Evolutionary conservation across 2,888 invertebrate genomes (phyloP).

Genomic region (Ormyrus pomaceus): DNA sequence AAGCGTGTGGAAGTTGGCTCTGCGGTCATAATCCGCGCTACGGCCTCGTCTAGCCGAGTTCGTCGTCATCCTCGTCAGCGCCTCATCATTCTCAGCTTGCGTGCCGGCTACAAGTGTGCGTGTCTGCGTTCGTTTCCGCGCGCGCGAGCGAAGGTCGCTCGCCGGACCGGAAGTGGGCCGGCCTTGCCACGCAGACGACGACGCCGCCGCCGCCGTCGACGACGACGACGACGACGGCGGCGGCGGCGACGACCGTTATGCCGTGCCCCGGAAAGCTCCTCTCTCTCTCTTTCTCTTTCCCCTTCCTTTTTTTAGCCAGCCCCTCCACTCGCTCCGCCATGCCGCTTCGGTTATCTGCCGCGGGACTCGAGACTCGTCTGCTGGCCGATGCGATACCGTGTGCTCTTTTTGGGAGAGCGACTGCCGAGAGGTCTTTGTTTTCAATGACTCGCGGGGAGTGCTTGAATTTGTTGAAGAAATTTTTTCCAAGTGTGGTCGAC

Average conservation of each 20-base stretch:
- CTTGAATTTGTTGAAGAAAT: no score
- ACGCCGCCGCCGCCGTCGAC: no score
- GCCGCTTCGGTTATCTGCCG: no score
- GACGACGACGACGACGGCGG: background rate
- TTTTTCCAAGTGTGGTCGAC: no score
- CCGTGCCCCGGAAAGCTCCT: constrained; percentile 62
- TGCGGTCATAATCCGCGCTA: background rate
- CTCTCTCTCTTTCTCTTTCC: background rate
- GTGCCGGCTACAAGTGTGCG: constrained; percentile 60
- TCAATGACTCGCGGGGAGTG: no score
- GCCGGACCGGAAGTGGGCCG: constrained; percentile 73
- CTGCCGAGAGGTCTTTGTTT: no score
- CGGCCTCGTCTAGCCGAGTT: background rate
- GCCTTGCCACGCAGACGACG: constrained; percentile 64
- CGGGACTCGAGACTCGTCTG: no score
- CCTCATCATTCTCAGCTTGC: constrained; percentile 46
- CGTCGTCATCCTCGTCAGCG: constrained; percentile 24
- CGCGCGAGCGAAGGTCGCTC: constrained; percentile 56
- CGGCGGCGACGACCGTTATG: constrained; percentile 67
- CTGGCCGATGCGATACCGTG: no score
- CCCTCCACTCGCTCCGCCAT: no score
- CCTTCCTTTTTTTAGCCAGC: no score
- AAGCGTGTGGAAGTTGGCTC: background rate
- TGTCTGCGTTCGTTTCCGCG: constrained; percentile 70
- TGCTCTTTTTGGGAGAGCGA: no score